Evolutionary conservation across 2,888 invertebrate species (phyloP).

Genomic region (Vesta saturnalis): DNA sequence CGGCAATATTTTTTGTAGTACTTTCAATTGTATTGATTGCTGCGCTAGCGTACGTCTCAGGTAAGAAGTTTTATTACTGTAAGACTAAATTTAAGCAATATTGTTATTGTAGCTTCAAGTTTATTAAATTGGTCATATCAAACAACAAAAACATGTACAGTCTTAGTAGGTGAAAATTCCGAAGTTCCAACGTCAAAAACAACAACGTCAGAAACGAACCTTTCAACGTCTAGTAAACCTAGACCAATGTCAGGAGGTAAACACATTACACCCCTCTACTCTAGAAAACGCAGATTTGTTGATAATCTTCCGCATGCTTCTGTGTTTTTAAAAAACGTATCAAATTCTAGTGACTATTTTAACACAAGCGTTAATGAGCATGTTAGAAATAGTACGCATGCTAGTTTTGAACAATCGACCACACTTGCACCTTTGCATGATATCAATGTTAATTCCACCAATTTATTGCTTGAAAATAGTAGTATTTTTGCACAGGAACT

Average conservation of each 20-base stretch:
- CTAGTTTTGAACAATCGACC: conserved; percentile 46
- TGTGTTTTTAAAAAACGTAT: conserved; percentile 51
- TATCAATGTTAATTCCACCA: conserved; percentile 47
- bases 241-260: conserved; percentile 69
- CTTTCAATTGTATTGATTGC: conserved; percentile 84
- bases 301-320: conserved; percentile 57
- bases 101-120: conserved; percentile 75
- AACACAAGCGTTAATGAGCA: conserved; percentile 49
- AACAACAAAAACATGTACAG: conserved; percentile 84
- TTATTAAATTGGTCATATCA: conserved; percentile 87
- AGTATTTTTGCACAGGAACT: conserved; percentile 45
- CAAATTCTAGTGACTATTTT: conserved; percentile 42
- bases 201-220: conserved; percentile 75
- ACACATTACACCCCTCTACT: conserved; percentile 62
- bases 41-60: conserved; percentile 87
- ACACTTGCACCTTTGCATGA: conserved; percentile 56
- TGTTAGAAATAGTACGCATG: conserved; percentile 54
- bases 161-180: conserved; percentile 81
- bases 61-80: conserved; percentile 67
- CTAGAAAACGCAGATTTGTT: conserved; percentile 76
- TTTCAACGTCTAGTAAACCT: conserved; percentile 74
- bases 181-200: conserved; percentile 78
- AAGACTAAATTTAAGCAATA: neutral
- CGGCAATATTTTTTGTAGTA: conserved; percentile 88
- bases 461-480: conserved; percentile 45